Evolutionary conservation across 1,140 invertebrate genomes (phyloP).

Genomic region (Orius insidiosus): DNA sequence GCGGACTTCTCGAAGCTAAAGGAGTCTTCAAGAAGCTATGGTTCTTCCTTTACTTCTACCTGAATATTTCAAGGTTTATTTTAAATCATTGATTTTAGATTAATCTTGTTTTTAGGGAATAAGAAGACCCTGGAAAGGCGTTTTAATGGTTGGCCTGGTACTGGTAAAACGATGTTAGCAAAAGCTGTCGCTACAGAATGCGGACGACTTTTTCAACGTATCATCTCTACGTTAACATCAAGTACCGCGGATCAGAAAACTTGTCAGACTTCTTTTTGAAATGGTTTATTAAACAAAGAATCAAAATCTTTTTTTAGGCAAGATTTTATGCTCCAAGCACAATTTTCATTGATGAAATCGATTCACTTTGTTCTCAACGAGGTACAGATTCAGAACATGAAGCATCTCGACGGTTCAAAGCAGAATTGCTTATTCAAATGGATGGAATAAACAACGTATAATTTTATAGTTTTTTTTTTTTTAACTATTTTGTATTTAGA

Average conservation of each 20-base stretch:
- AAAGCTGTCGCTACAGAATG: constrained; percentile 94
- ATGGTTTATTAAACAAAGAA: too few species aligned
- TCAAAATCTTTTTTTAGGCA: too few species aligned
- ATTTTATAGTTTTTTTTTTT: too few species aligned
- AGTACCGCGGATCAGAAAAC: constrained; percentile 57
- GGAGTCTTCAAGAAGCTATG: constrained; percentile 49
- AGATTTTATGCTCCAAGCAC: constrained; percentile 51
- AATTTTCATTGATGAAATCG: constrained; percentile 60
- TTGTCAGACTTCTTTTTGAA: constrained; percentile 50
- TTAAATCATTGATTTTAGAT: too few species aligned
- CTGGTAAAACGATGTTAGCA: constrained; percentile 94
- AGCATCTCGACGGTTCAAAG: constrained; percentile 49
- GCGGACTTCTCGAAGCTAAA: constrained; percentile 48
- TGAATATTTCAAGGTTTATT: constrained; percentile 50
- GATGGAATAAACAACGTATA: constrained; percentile 36
- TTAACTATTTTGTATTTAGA: too few species aligned
- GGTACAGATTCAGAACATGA: constrained; percentile 51
- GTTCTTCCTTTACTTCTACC: constrained; percentile 48
- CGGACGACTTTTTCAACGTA: constrained; percentile 59
- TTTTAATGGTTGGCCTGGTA: constrained; percentile 73
- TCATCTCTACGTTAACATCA: constrained; percentile 51
- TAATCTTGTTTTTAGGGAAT: constrained; percentile 42
- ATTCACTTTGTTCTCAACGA: constrained; percentile 46
- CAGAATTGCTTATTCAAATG: constrained; percentile 56
- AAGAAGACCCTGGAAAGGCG: constrained; percentile 74